A percentile compares a stretch with the other conserved stretches of the same genome.
Conservation (phyloP, 2,797 vertebrate species). For the Parotocinclus haroldoi region DNA sequence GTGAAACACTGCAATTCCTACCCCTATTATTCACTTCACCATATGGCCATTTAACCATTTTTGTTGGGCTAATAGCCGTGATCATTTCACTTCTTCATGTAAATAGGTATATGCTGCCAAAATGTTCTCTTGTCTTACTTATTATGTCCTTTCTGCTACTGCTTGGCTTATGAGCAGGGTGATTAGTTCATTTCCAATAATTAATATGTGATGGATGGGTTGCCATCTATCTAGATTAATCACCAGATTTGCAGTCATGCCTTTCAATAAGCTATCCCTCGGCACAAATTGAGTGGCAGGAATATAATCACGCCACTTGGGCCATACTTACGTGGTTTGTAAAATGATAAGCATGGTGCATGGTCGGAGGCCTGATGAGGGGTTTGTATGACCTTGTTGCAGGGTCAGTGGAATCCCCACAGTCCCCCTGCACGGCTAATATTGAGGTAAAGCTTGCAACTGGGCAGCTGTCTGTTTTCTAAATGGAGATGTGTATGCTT, state of each 20-base stretch:
- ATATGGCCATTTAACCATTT: conserved; percentile 52
- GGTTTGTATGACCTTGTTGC: conserved; percentile 36
- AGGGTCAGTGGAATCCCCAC: conserved; percentile 35
- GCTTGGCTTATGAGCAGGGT: conserved; percentile 43
- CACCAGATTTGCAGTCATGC: conserved; percentile 37
- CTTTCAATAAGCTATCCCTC: conserved; percentile 30
- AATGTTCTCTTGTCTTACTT: conserved; percentile 45
- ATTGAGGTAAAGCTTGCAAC: conserved; percentile 27
- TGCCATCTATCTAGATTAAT: conserved; percentile 44
- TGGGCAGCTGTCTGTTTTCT: conserved; percentile 86
- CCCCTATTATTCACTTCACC: conserved; percentile 47
- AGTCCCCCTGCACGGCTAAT: conserved; percentile 21
- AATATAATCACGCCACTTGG: conserved; percentile 28
- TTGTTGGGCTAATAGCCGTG: conserved; percentile 50
- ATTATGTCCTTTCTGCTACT: conserved; percentile 38
- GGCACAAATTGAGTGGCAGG: conserved; percentile 39
- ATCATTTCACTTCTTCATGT: conserved; percentile 47
- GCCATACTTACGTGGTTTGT: conserved; percentile 41
- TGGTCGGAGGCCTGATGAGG: conserved; percentile 20
- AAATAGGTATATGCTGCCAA: conserved; percentile 50
- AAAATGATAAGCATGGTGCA: conserved; percentile 21
- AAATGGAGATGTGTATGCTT: conserved; percentile 97
- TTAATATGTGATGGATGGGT: conserved; percentile 52
- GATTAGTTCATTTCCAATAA: conserved; percentile 54
- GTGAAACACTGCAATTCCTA: conserved; percentile 37